Evolutionary conservation across 2,113 vertebrate genomes (phyloP), one percentile per base, ranked within the genome.

Genomic region (Gavialis gangeticus): DNA sequence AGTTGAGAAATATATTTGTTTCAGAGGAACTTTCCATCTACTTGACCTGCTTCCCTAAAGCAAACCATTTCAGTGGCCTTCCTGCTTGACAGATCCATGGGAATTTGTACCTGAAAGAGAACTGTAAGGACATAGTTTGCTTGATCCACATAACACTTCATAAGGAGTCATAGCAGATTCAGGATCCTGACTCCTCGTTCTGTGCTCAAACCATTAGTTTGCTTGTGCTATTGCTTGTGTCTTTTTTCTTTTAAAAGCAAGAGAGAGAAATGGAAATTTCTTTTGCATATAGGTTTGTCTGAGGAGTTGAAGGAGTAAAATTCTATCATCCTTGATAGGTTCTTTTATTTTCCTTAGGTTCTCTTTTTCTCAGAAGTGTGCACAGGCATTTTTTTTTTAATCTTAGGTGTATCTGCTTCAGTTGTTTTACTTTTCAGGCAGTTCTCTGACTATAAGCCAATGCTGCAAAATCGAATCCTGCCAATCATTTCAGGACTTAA

Each of bases 371-470:
- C 60, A 88, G 60, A 96, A 79, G 57, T 76, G 64, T 24, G 71
- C 46, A 82, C 82, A 69, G 46, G 46, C 90, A 73, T 93, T 87
- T 90, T 91, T 96, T 96, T 96, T 97, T n/a, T n/a, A n/a, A 93
- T 80, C 75, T 89, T 87, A 91, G 85, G 66, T 95, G 73, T 95
- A 91, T 87, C 90, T 95, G 84, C 91, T 92, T 78, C 88, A 75
- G 84, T 97, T 93, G 88, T 79, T 94, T 95, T 79, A 93, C 93
- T 95, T 93, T 92, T 67, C 86, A 88, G 93, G 95, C 95, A 97
- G 89, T 93, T 97, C 92, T 79, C 91, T 93, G 95, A 95, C 91
- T 94, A 60, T 76, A 85, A 96, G 96, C 97, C 95, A 98, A 83
- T 66, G 62, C 25, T 62, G 94, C 82, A 95, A 93, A 97, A 94